Evolutionary conservation across 2,888 invertebrate genomes (phyloP).

Genomic region (Myopa tessellatipennis): DNA sequence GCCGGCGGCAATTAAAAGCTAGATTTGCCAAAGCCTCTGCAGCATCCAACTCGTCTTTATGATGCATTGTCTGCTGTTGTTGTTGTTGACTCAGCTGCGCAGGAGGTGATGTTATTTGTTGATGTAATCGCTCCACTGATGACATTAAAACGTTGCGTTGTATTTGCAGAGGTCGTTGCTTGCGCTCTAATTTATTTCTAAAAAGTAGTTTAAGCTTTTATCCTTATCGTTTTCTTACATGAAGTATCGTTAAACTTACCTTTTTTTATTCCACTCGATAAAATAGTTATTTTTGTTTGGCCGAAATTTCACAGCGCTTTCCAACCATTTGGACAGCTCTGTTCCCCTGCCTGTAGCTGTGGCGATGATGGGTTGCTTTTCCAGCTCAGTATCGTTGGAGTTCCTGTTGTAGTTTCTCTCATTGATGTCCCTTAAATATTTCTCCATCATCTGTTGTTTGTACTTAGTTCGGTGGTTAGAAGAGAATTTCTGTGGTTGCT

Average conservation of each 20-base stretch:
- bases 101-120: background rate
- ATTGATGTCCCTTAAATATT: constrained; percentile 70
- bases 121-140: background rate
- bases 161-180: constrained; percentile 31
- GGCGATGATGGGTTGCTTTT: constrained; percentile 11
- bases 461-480: constrained; percentile 67
- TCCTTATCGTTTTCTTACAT: background rate
- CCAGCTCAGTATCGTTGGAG: constrained; percentile 23
- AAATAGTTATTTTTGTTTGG: constrained; percentile 80
- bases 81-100: background rate
- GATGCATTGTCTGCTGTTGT: constrained; percentile 68
- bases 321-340: constrained; percentile 79
- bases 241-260: constrained; percentile 22
- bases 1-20: constrained; percentile 69
- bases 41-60: constrained; percentile 80
- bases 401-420: constrained; percentile 68
- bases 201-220: background rate
- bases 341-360: constrained; percentile 68
- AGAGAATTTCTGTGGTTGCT: constrained; percentile 45
- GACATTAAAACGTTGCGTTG: background rate
- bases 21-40: constrained; percentile 80
- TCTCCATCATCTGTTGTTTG: constrained; percentile 73
- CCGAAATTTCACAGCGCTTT: constrained; percentile 79
- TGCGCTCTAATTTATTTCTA: constrained; percentile 58
- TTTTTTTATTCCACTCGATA: constrained; percentile 71